phyloP scores from a whole-genome alignment of 2,797 vertebrate genomes.

The Rhincodon typus region DNA sequence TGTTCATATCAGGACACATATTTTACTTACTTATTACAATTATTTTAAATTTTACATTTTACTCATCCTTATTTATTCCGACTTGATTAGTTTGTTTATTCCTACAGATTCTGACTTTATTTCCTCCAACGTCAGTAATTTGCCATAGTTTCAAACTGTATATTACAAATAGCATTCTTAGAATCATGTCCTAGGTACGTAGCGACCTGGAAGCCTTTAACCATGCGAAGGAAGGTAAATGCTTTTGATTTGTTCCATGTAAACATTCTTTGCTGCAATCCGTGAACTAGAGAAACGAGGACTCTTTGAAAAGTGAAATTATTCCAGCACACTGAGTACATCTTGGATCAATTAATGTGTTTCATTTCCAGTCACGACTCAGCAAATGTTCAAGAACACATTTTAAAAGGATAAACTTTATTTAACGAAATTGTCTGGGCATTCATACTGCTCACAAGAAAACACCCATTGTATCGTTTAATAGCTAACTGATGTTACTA shows the following conservation, averaged over 20 bases:
- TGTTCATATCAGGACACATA: too few species aligned
- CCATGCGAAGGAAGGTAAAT: not conserved
- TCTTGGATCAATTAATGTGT: conserved; percentile 34
- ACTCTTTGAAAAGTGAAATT: conserved; percentile 16
- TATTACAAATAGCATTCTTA: not conserved
- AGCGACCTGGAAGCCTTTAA: not conserved
- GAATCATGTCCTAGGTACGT: not conserved
- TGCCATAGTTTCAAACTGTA: not conserved
- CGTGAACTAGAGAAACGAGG: not conserved
- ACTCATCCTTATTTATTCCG: not conserved
- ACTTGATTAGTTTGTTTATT: not conserved
- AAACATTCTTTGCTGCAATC: not conserved
- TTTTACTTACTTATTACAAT: not conserved
- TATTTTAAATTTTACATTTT: not conserved
- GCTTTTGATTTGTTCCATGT: not conserved
- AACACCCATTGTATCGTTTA: not conserved
- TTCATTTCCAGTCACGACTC: conserved; percentile 35
- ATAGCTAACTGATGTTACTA: not conserved
- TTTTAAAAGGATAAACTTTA: conserved; percentile 29
- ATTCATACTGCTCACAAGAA: not conserved
- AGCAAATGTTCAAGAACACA: not conserved
- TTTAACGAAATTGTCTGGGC: conserved; percentile 29
- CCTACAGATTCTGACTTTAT: not conserved
- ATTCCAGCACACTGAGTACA: not conserved
- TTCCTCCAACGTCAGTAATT: not conserved